Conservation (phyloP, 1,140 invertebrate genomes). For the Brachionus rubens region DNA sequence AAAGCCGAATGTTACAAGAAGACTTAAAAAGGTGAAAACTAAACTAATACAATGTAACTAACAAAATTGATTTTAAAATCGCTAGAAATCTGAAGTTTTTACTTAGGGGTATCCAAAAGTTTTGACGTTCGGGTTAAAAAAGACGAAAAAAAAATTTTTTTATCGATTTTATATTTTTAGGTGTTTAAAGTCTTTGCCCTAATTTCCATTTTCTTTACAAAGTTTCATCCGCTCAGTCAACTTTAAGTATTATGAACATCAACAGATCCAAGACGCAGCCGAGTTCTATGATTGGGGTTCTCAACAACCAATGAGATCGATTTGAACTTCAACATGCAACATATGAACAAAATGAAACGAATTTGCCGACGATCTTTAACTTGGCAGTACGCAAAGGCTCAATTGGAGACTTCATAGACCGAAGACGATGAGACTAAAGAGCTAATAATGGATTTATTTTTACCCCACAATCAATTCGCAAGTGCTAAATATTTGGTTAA, state of each 20-base stretch:
- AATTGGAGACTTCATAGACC: neutral
- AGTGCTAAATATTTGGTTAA: conserved; percentile 25
- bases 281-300: conserved; percentile 1
- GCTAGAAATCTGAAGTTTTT: too few relatives aligned
- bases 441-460: conserved; percentile 27
- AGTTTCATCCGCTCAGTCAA: conserved; percentile 14
- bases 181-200: neutral
- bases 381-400: conserved; percentile 35
- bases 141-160: too few relatives aligned
- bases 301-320: neutral
- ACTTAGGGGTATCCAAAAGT: too few relatives aligned
- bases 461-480: conserved; percentile 19
- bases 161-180: neutral
- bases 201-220: too few relatives aligned
- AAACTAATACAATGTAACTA: too few relatives aligned
- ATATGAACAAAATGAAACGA: conserved; percentile 33
- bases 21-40: too few relatives aligned
- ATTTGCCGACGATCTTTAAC: conserved; percentile 40
- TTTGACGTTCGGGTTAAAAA: too few relatives aligned
- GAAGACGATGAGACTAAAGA: neutral
- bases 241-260: conserved; percentile 41
- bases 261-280: conserved; percentile 9
- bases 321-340: neutral
- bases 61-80: too few relatives aligned
- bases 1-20: too few relatives aligned